phyloP scores from a whole-genome alignment of 2,797 vertebrate genomes.

The Columba guinea region DNA sequence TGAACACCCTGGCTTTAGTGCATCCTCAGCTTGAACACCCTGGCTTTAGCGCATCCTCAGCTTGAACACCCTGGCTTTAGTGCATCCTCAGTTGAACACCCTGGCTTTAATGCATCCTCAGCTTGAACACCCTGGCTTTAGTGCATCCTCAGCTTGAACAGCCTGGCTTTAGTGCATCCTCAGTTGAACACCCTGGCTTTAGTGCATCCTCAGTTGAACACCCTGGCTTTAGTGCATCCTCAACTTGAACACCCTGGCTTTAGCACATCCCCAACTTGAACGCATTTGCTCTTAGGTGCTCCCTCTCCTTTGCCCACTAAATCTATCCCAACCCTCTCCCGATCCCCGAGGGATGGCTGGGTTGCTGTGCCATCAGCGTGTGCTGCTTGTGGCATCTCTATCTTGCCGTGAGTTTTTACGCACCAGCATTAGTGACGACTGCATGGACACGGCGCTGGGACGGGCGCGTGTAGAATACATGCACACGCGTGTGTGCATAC shows the following conservation, averaged over 20 bases:
- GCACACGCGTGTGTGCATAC: accelerated
- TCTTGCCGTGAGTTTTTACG: accelerated
- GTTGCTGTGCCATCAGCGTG: accelerated
- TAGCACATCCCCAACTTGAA: accelerated
- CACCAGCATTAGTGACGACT: accelerated
- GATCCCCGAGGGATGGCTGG: accelerated
- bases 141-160: not conserved
- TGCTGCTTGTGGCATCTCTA: accelerated
- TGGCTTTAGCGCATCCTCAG: too few species aligned
- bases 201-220: not conserved
- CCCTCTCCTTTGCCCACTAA: not conserved
- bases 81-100: too few species aligned
- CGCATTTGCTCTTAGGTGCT: accelerated
- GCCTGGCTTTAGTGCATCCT: accelerated
- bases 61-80: too few species aligned
- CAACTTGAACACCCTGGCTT: not conserved
- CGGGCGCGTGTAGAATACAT: accelerated
- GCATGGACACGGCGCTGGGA: accelerated
- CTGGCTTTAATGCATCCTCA: too few species aligned
- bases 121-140: too few species aligned
- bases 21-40: too few species aligned
- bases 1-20: too few species aligned
- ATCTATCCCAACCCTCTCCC: accelerated
- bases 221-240: accelerated
- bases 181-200: not conserved